These are phyloP conservation scores for Poecile atricapillus DNA, from an alignment of 2,113 vertebrate genomes.

Conservation along the genomic window DNA sequence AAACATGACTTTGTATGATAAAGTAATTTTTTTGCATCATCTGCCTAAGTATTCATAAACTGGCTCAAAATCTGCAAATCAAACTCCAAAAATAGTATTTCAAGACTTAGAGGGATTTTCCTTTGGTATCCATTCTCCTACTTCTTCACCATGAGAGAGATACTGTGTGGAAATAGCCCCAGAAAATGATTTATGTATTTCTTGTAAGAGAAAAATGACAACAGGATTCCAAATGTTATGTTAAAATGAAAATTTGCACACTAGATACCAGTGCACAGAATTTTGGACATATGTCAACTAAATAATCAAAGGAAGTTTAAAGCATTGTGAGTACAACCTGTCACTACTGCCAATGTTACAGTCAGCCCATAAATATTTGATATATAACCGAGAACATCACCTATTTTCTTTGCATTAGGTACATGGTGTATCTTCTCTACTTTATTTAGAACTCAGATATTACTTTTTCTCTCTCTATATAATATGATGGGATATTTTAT, in stretches of 20 bases:
- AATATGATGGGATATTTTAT: not conserved
- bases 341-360: not conserved
- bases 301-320: not conserved
- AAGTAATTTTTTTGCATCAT: not conserved
- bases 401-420: not conserved
- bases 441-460: not conserved
- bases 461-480: not conserved
- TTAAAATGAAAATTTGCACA: not conserved
- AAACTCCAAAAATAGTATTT: not conserved
- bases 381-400: not conserved
- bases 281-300: not conserved
- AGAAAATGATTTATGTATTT: not conserved
- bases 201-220: not conserved
- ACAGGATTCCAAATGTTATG: not conserved
- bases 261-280: not conserved
- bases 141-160: not conserved
- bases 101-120: not conserved
- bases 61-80: not conserved
- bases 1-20: not conserved
- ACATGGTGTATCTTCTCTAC: not conserved
- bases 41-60: not conserved
- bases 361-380: slow-evolving; percentile 17
- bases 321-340: not conserved
- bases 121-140: not conserved
- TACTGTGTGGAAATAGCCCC: not conserved